Conservation (phyloP, 2,888 invertebrate genomes). For the Caenorhabditis sp. region DNA sequence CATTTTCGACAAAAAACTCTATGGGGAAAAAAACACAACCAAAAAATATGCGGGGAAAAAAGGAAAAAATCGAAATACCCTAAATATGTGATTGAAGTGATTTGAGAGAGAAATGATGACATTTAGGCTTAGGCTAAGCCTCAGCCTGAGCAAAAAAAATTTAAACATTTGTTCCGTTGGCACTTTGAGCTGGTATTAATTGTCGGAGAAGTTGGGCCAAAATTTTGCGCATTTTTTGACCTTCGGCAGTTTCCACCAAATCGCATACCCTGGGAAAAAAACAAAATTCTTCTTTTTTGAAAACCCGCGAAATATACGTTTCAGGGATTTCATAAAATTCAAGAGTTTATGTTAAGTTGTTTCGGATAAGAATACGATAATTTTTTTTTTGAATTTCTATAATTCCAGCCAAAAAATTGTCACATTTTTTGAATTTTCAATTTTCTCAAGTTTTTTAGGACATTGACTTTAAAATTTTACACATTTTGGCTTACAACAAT, state of each 20-base stretch:
- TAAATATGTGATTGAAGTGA: slow-evolving; percentile 6
- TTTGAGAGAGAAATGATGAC: not conserved
- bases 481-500: too few relatives aligned
- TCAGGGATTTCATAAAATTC: too few relatives aligned
- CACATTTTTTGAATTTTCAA: too few relatives aligned
- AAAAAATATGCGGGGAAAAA: not conserved
- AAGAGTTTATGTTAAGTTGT: too few relatives aligned
- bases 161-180: not conserved
- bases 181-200: slow-evolving; percentile 1
- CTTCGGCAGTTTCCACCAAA: slow-evolving; percentile 50
- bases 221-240: slow-evolving; percentile 29
- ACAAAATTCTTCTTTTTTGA: too few relatives aligned
- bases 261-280: slow-evolving; percentile 40
- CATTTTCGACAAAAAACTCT: not conserved
- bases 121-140: too few relatives aligned
- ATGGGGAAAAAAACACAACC: slow-evolving; percentile 2
- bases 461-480: too few relatives aligned
- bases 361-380: too few relatives aligned
- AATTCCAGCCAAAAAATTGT: too few relatives aligned
- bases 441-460: too few relatives aligned
- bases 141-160: not conserved
- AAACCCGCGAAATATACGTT: too few relatives aligned
- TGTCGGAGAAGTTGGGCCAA: slow-evolving; percentile 31
- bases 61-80: not conserved
- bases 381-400: too few relatives aligned